A percentile compares a stretch with the other conserved stretches of the same genome.
phyloP scores from a whole-genome alignment of 2,797 vertebrate genomes.

The Siniperca scherzeri region DNA sequence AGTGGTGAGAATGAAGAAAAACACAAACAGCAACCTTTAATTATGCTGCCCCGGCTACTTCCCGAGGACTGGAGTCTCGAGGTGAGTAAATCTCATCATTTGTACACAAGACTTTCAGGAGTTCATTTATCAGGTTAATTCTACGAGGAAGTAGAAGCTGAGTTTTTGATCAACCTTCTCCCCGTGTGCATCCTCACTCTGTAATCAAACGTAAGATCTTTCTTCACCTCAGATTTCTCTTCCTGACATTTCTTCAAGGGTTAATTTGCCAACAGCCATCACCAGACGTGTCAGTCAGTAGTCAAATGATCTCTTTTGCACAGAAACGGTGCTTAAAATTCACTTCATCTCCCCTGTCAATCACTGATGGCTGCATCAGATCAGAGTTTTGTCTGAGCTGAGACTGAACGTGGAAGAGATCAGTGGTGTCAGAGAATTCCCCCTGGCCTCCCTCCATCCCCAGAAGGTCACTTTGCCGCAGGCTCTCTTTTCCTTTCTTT shows the following conservation, averaged over 20 bases:
- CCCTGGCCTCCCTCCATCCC: constrained; percentile 76
- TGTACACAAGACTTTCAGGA: constrained; percentile 34
- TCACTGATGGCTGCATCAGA: constrained; percentile 77
- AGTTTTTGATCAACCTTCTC: constrained; percentile 58
- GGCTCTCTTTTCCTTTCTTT: constrained; percentile 75
- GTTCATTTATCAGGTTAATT: constrained; percentile 55
- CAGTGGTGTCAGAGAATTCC: constrained; percentile 82
- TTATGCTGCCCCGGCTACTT: constrained; percentile 57
- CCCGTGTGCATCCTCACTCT: constrained; percentile 36
- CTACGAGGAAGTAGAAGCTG: constrained; percentile 7
- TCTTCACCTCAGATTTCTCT: constrained; percentile 64
- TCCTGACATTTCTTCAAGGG: constrained; percentile 60
- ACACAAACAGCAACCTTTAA: constrained; percentile 72
- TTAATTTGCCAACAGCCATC: constrained; percentile 74
- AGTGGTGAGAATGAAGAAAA: constrained; percentile 70
- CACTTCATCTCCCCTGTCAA: constrained; percentile 72
- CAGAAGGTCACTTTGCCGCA: constrained; percentile 86
- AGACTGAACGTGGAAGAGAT: constrained; percentile 76
- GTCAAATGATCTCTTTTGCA: constrained; percentile 67
- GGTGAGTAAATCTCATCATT: constrained; percentile 53
- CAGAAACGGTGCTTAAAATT: constrained; percentile 70
- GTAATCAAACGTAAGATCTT: constrained; percentile 66
- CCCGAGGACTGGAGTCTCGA: constrained; percentile 18
- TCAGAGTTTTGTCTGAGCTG: constrained; percentile 78
- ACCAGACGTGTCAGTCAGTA: constrained; percentile 66